Base-by-base conservation (phyloP, 2,113 vertebrate genomes). In the Hippocampus guttulatus region DNA sequence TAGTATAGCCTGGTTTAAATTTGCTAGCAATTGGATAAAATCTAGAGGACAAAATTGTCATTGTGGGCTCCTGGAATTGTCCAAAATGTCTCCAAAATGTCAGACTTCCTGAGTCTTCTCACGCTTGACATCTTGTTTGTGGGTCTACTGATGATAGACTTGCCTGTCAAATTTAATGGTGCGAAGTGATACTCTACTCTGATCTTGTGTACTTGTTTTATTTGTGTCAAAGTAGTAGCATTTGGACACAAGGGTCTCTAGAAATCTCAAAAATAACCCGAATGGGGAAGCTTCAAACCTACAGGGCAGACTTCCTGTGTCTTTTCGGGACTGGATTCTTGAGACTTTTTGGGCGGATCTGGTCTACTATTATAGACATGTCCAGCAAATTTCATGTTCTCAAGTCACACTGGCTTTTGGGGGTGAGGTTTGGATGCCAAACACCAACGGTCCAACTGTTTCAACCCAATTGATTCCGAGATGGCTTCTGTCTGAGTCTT, bases 391-490 rank as follows among this genome's bases (percentile, higher is more conserved):
- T 27, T 58, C 23, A 58, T 27, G 12, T 58, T 58, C 23, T 5
- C 12, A 25, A 58, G 55, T 27, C 8, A 54, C n/a, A 54, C 2
- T 3, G 20, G n/a, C 21, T 55, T 57, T 58, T 14, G 11, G 55
- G 25, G 55, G 3, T 58, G 55, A 15, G 23, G 25, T 27, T 6
- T 58, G 6, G 23, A 58, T 58, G 25, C 14, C 55, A 15, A 27
- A 61, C 23, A 14, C 58, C 30, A 18, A 55, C 60, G 25, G 61
- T 33, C 74, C 62, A 2, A 30, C n/a, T 52, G 62, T 21, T 21
- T 69, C 65, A 55, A 71, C 21, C 55, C 41, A 41, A 51, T 47
- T 75, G 67, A 71, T 68, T 78, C 68, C 16, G 54, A 40, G 49
- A 55, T 69, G 69, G 43, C 33, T 62, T 57, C 45, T 14, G 47